Base-by-base conservation (phyloP, 2,888 invertebrate genomes). In the Callinectes sapidus region DNA sequence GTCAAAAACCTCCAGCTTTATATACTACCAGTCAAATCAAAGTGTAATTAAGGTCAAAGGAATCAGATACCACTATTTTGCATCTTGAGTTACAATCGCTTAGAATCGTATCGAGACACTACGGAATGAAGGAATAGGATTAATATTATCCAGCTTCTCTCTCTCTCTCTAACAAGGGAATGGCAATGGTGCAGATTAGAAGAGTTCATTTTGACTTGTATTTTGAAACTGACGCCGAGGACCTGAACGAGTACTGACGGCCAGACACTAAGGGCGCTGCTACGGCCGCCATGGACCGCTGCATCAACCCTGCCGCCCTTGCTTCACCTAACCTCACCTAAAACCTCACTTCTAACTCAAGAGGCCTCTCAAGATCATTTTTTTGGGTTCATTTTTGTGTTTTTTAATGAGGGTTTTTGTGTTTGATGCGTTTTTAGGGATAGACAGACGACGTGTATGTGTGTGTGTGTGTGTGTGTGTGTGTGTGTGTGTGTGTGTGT, bases 391-490 rank as follows among this genome's bases (percentile, higher is more conserved):
- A 6, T 61, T 61, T 61, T 61, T 18, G 1, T 61, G 1, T 18
- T 61, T 61, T 18, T 61, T 61, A 18, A 13, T 28, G 71, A 28
- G 13, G 71, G 28, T n/a, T 28, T 16, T 77, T 77, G 71, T n/a
- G 61, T 61, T 61, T 18, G 3, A 18, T 61, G 35, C 32, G 13
- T 32, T 3, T 32, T 71, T n/a, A 71, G 71, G 71, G 71, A 71
- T 10, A 71, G 71, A 71, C 71, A 71, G 71, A n/a, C 71, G 71
- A 71, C 10, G 16, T 81, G 32, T 32, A 32, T 81, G 77, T 81
- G 28, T 81, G 77, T 81, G 77, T 81, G 77, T 28, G 77, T 81
- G 77, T 81, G 77, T 81, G 77, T 81, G 77, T 81, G 77, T 81
- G 32, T 81, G 77, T 81, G 77, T 81, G 77, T 81, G 77, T 81